Conservation (phyloP, 2,888 invertebrate species). For the Steinernema hermaphroditum region DNA sequence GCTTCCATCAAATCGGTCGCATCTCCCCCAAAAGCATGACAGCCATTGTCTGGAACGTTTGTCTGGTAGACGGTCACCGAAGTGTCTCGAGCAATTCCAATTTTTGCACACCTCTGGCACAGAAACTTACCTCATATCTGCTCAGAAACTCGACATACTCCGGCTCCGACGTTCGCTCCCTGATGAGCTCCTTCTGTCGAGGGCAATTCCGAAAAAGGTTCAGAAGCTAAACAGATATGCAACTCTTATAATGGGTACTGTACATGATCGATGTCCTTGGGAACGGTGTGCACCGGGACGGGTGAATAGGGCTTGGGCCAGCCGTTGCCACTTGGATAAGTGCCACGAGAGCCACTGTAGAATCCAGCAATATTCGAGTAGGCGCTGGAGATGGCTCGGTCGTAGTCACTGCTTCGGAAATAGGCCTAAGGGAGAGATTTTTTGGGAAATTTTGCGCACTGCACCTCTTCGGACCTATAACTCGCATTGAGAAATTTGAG, state of each 20-base stretch:
- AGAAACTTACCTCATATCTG: neutral
- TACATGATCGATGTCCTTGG: neutral
- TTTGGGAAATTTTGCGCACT: no score
- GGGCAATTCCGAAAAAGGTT: neutral
- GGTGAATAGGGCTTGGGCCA: neutral
- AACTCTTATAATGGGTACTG: neutral
- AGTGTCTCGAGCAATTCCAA: no score
- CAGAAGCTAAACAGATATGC: neutral
- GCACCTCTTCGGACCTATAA: slow-evolving; percentile 25
- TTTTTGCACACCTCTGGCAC: neutral
- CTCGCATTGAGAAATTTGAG: slow-evolving; percentile 11
- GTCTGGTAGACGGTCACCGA: no score
- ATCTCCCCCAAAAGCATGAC: no score
- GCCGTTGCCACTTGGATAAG: neutral
- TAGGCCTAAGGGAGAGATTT: no score
- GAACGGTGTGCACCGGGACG: neutral
- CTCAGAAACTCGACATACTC: neutral
- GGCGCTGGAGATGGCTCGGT: neutral
- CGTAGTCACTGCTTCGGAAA: neutral
- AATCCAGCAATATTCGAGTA: neutral
- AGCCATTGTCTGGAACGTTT: no score
- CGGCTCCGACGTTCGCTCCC: neutral
- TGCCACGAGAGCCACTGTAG: neutral
- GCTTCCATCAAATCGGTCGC: no score
- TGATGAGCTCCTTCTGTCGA: neutral